Evolutionary conservation across 2,113 vertebrate genomes (phyloP).

Genomic region (Paramormyrops kingsleyae): DNA sequence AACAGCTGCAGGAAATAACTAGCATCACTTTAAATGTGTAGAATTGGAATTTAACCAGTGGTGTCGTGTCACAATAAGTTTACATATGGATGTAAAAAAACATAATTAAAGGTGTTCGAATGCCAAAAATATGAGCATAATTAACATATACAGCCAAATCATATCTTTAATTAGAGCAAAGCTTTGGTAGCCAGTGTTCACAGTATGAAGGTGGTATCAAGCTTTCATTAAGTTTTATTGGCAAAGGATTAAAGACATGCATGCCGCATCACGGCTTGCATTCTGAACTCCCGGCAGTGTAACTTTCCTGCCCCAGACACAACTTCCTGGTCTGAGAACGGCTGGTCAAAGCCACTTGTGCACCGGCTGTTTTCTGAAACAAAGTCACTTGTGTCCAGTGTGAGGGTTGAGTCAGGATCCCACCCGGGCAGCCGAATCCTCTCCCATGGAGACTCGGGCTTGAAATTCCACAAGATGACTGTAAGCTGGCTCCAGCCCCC

Average conservation of each 20-base stretch:
- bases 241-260: neutral
- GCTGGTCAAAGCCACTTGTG: conserved; percentile 12
- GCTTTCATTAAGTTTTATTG: neutral
- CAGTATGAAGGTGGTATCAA: neutral
- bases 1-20: neutral
- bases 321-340: conserved; percentile 11
- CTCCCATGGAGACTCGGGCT: conserved; percentile 16
- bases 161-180: neutral
- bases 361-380: conserved; percentile 29
- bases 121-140: neutral
- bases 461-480: neutral
- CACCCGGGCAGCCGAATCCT: neutral
- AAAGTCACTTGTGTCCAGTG: conserved; percentile 32
- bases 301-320: neutral
- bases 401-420: conserved; percentile 21
- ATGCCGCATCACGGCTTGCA: neutral
- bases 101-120: neutral
- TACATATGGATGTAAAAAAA: neutral
- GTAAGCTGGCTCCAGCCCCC: neutral
- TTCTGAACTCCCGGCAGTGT: neutral
- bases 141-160: neutral
- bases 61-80: neutral
- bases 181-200: neutral
- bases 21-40: neutral
- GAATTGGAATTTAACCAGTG: neutral